Evolutionary conservation across 2,888 invertebrate species (phyloP), one percentile per base, ranked within the genome.

Genomic region (Drosophila niveifrons): DNA sequence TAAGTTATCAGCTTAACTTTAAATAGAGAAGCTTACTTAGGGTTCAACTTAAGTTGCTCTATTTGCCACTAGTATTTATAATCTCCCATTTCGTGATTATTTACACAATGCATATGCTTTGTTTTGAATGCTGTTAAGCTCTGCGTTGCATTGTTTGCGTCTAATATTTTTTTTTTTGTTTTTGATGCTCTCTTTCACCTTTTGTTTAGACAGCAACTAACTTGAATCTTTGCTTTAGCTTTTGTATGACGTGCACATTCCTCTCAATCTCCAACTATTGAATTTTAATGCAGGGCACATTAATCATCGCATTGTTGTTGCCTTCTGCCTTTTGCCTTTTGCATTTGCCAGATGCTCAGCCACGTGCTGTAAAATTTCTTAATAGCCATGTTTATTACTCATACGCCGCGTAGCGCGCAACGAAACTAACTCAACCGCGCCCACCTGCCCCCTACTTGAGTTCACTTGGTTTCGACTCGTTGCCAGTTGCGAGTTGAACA

Each of bases 321-420:
- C n/a, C n/a, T n/a, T n/a, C n/a, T n/a, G n/a, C n/a, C n/a, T n/a
- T 23, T 23, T 23, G 23, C 23, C 23, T 23, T 23, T 23, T 23
- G 23, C 7, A n/a, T n/a, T 34, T 18, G n/a, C 51, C 23, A 36
- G 51, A 36, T 51, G 53, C 29, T 17, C 11, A n/a, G n/a, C n/a
- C 43, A 11, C 23, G 6, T 23, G 29, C n/a, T 56, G 55, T 13
- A 57, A 57, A 46, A 36, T 46, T 56, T 31, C 18, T 43, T 34
- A 43, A 44, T 7, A 31, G 44, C 31, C 44, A 44, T 10, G 29
- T 56, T 57, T 57, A 47, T 47, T 34, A 23, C 46, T 10, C 57
- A 57, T 47, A 47, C 57, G 57, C 34, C 56, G 46, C 34, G 46
- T 56, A 44, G 34, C 31, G 34, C 28, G 34, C 34, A 34, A 11